Evolutionary conservation across 2,113 vertebrate species (phyloP).

Genomic region (Candoia aspera): DNA sequence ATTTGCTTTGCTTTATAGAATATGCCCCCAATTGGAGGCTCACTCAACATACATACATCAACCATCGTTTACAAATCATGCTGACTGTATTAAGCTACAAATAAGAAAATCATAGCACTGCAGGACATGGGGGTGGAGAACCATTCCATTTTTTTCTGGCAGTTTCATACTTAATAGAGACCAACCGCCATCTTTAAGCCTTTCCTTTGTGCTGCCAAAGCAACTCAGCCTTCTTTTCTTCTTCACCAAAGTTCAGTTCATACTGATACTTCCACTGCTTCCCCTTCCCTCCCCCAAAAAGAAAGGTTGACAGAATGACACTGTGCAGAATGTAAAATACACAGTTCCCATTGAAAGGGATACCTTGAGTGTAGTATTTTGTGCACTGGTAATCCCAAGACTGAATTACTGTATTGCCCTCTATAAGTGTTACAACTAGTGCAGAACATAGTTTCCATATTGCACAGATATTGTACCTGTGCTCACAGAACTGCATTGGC

Average conservation of each 20-base stretch:
- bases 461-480: background rate
- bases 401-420: background rate
- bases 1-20: too few relatives aligned
- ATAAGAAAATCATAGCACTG: background rate
- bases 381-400: background rate
- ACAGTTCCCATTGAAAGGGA: background rate
- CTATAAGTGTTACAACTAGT: background rate
- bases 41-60: background rate
- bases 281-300: background rate
- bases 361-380: background rate
- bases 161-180: background rate
- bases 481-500: background rate
- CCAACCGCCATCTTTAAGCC: background rate
- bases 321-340: background rate
- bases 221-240: background rate
- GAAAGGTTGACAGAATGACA: background rate
- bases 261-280: background rate
- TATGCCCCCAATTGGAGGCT: background rate
- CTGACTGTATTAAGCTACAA: background rate
- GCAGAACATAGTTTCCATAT: background rate
- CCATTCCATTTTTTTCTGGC: conserved; percentile 10
- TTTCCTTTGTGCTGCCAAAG: background rate
- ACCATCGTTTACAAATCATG: background rate
- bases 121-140: background rate
- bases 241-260: background rate